phyloP scores from a whole-genome alignment of 1,140 invertebrate genomes.

The Archegozetes longisetosus region DNA sequence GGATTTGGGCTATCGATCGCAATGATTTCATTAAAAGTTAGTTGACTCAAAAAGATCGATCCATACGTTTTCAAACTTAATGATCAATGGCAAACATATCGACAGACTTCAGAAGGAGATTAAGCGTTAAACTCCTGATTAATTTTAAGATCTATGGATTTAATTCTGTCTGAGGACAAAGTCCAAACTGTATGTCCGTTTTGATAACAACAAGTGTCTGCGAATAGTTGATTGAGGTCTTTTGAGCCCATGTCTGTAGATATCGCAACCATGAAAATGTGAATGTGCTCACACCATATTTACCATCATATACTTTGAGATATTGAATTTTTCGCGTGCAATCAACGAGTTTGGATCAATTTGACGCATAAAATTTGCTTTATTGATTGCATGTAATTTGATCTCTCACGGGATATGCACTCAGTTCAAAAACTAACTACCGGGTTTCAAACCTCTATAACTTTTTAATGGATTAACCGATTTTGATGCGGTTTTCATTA shows the following conservation, averaged over 20 bases:
- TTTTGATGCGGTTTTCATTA: no score
- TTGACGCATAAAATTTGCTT: constrained; percentile 27
- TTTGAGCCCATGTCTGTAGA: constrained; percentile 52
- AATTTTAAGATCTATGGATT: not conserved
- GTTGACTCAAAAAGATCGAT: no score
- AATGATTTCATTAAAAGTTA: not conserved
- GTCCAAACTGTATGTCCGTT: constrained; percentile 38
- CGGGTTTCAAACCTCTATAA: no score
- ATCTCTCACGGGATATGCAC: no score
- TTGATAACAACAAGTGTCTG: constrained; percentile 67
- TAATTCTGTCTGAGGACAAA: not conserved
- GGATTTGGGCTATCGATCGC: not conserved
- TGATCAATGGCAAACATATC: constrained; percentile 16
- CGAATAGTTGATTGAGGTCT: constrained; percentile 44
- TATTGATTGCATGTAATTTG: constrained; percentile 34
- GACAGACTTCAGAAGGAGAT: not conserved
- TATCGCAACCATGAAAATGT: constrained; percentile 55
- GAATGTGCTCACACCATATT: constrained; percentile 64
- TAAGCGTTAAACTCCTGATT: not conserved
- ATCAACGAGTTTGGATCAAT: constrained; percentile 30
- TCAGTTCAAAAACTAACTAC: no score
- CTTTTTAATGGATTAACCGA: no score
- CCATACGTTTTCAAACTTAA: no score
- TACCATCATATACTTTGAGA: constrained; percentile 49
- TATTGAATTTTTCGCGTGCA: constrained; percentile 36